Percentiles rank a stretch among this genome's conserved stretches.
phyloP scores from a whole-genome alignment of 2,797 vertebrate species.

The Rhadinocentrus ornatus region DNA sequence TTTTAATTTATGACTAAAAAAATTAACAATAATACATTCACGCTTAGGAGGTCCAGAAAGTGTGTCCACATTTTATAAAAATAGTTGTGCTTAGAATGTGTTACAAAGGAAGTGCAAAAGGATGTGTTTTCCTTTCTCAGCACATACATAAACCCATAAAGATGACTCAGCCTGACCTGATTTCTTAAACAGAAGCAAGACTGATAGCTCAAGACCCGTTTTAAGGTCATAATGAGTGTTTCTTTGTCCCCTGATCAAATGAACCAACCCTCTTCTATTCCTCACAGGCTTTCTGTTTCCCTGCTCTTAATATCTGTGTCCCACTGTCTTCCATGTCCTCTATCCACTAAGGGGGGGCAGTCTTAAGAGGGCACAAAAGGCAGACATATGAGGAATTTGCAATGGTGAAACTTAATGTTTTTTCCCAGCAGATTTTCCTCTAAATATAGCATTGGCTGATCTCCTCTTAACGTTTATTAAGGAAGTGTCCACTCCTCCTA shows the following conservation, averaged over 20 bases:
- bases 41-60: too few relatives aligned
- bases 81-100: too few relatives aligned
- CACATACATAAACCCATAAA: not conserved
- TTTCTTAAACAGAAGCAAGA: conserved; percentile 25
- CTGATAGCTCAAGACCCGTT: not conserved
- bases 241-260: conserved; percentile 21
- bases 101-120: too few relatives aligned
- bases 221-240: conserved; percentile 8
- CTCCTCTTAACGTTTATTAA: conserved; percentile 5
- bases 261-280: conserved; percentile 4
- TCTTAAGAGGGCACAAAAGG: not conserved
- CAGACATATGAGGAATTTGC: not conserved
- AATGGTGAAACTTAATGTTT: not conserved
- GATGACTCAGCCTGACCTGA: conserved; percentile 37
- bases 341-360: not conserved
- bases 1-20: too few relatives aligned
- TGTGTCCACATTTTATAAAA: not conserved
- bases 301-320: not conserved
- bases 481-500: not conserved
- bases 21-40: too few relatives aligned
- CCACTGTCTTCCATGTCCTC: not conserved
- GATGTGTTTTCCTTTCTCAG: not conserved
- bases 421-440: conserved; percentile 4
- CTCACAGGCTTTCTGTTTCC: conserved; percentile 3
- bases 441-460: conserved; percentile 1